phyloP scores from a whole-genome alignment of 2,113 vertebrate species.

The Dolichotis patagonum region DNA sequence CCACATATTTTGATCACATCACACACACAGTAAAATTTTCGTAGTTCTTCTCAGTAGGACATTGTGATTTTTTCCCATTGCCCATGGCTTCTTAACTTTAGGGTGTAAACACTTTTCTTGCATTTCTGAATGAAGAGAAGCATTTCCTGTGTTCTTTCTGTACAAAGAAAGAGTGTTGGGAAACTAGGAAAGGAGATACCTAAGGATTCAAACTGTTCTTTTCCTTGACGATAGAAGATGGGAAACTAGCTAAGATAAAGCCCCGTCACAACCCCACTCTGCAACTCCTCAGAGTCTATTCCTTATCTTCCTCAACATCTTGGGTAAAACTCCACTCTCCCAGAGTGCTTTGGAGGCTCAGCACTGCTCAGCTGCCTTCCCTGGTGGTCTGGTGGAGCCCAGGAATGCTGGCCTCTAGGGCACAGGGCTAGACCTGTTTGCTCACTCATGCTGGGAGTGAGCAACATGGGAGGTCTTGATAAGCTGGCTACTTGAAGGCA shows the following conservation, averaged over 20 bases:
- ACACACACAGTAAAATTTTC: neutral
- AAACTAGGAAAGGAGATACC: neutral
- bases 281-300: neutral
- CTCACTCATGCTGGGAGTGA: slow-evolving; percentile 57
- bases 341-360: slow-evolving; percentile 35
- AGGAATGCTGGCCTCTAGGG: slow-evolving; percentile 80
- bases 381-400: slow-evolving; percentile 74
- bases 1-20: neutral
- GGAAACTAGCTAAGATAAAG: neutral
- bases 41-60: neutral
- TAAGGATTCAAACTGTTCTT: neutral
- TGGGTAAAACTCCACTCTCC: slow-evolving; percentile 11
- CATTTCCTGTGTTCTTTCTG: neutral
- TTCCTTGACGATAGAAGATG: neutral
- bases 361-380: slow-evolving; percentile 65
- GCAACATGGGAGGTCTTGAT: slow-evolving; percentile 77
- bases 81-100: neutral
- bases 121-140: neutral
- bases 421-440: slow-evolving; percentile 72
- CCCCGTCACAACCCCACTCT: neutral
- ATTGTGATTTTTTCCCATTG: slow-evolving; percentile 36
- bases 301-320: slow-evolving; percentile 52
- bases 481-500: slow-evolving; percentile 32
- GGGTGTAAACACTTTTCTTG: neutral
- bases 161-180: neutral